Evolutionary conservation across 1,140 invertebrate species (phyloP).

Genomic region (Yoshiicerus persimilis): DNA sequence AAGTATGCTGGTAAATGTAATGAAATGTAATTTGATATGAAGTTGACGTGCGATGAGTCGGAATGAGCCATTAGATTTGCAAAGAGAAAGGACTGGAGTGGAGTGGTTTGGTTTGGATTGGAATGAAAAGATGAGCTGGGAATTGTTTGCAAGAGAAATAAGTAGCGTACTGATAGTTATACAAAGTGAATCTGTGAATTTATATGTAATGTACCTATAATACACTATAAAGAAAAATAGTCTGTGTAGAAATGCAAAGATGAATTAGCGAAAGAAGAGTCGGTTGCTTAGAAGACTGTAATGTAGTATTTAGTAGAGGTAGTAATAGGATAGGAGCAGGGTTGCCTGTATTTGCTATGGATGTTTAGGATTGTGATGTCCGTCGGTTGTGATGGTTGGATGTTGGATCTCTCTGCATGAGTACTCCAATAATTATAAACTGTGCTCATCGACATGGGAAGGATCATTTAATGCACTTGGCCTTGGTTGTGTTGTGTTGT

Average conservation of each 20-base stretch:
- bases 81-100: neutral
- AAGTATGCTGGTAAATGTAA: neutral
- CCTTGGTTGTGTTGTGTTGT: conserved; percentile 31
- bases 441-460: conserved; percentile 40
- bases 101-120: neutral
- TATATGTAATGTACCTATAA: neutral
- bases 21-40: conserved; percentile 5
- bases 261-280: neutral
- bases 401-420: conserved; percentile 26
- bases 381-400: neutral
- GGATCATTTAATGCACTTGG: conserved; percentile 44
- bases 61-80: conserved; percentile 36
- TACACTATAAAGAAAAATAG: neutral
- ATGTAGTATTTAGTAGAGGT: neutral
- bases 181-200: neutral
- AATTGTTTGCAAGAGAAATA: neutral
- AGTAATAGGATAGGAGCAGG: neutral
- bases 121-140: neutral
- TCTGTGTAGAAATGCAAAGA: neutral
- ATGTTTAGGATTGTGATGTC: neutral
- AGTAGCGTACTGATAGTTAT: neutral
- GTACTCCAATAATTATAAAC: conserved; percentile 39
- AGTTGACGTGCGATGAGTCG: conserved; percentile 15
- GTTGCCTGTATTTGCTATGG: neutral
- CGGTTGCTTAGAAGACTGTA: neutral